phyloP scores from a whole-genome alignment of 2,113 vertebrate species.

The Melanostigma gelatinosum region DNA sequence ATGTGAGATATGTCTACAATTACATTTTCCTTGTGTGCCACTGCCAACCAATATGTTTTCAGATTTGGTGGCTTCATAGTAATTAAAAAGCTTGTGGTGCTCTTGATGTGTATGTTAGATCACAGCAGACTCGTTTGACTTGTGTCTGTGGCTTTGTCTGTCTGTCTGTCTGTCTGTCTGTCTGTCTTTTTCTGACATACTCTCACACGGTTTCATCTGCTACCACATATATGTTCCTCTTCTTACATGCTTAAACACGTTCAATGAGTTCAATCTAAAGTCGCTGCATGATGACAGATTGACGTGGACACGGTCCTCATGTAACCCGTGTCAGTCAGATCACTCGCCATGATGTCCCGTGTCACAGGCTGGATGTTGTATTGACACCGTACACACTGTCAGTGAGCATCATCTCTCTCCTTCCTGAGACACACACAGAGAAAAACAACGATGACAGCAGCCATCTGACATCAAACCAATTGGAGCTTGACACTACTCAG shows the following conservation, averaged over 20 bases:
- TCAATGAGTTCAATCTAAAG: background rate
- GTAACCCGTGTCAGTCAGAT: background rate
- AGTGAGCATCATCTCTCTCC: background rate
- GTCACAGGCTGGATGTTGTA: background rate
- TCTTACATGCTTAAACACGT: background rate
- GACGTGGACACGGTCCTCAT: too few species aligned
- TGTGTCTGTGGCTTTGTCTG: too few species aligned
- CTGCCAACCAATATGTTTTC: background rate
- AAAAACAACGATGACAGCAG: slow-evolving; percentile 33
- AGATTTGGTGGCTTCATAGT: background rate
- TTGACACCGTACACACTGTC: background rate
- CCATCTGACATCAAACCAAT: slow-evolving; percentile 63
- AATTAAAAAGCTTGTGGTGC: background rate
- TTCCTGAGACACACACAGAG: background rate
- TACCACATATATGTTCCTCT: too few species aligned
- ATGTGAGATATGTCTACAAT: background rate
- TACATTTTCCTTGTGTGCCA: background rate
- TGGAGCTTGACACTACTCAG: slow-evolving; percentile 58
- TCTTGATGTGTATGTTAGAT: background rate
- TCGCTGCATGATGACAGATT: background rate
- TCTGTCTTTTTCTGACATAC: background rate
- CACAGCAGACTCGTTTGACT: too few species aligned
- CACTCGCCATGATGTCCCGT: background rate
- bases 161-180: too few species aligned
- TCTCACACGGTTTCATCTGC: background rate